phyloP scores from a whole-genome alignment of 2,888 invertebrate genomes.

The Ophraella communa region DNA sequence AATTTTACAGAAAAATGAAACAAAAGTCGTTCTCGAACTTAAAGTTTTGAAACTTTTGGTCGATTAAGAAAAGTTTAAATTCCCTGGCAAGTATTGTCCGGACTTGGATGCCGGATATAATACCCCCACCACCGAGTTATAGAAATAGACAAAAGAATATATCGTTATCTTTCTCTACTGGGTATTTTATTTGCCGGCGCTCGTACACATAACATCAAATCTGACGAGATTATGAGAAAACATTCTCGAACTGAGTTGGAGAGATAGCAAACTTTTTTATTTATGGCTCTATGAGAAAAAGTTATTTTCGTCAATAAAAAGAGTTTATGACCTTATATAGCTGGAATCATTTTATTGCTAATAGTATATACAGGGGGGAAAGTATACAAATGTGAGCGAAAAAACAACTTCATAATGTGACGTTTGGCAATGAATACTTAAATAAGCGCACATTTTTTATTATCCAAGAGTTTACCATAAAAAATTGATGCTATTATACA shows the following conservation, averaged over 20 bases:
- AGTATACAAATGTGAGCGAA: too few relatives aligned
- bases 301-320: background rate
- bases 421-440: too few relatives aligned
- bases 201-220: conserved; percentile 1
- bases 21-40: background rate
- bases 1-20: background rate
- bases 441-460: too few relatives aligned
- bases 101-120: background rate
- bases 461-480: too few relatives aligned
- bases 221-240: conserved; percentile 4
- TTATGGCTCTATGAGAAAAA: conserved; percentile 1
- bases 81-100: background rate
- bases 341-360: background rate
- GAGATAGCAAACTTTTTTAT: conserved; percentile 3
- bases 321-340: background rate
- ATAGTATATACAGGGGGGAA: background rate
- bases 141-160: background rate
- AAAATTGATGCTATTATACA: too few relatives aligned
- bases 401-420: too few relatives aligned
- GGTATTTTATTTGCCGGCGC: background rate
- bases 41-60: background rate
- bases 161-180: background rate
- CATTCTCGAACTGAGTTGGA: background rate
- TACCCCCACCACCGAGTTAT: background rate
- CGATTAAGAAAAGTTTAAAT: background rate